A percentile compares a stretch with the other conserved stretches of the same genome.
Conservation (phyloP, 2,888 invertebrate genomes). For the Perithous albicinctus region DNA sequence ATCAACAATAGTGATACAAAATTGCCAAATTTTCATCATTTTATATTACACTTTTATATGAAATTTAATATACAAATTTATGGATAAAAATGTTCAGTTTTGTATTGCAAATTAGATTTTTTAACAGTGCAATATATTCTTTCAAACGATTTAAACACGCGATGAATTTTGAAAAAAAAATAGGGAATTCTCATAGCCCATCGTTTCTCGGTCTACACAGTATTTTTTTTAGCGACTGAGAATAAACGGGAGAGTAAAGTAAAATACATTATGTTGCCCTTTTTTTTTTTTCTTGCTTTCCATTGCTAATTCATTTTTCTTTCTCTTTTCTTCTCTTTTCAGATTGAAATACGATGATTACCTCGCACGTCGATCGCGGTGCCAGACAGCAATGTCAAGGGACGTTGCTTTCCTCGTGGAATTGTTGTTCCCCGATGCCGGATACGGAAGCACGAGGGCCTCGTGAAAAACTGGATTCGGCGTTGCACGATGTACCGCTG, state of each 20-base stretch:
- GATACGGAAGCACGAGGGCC: slow-evolving; percentile 90
- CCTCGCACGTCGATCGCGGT: slow-evolving; percentile 93
- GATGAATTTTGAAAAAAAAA: slow-evolving; percentile 19
- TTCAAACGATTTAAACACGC: slow-evolving; percentile 26
- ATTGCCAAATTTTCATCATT: too few relatives aligned
- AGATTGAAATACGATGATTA: slow-evolving; percentile 85
- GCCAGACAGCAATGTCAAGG: slow-evolving; percentile 94
- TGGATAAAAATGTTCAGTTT: too few relatives aligned
- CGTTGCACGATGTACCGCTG: slow-evolving; percentile 92
- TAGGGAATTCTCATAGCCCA: slow-evolving; percentile 12
- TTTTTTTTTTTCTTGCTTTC: not conserved
- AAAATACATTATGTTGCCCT: not conserved
- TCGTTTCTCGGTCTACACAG: not conserved
- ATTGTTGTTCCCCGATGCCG: slow-evolving; percentile 84
- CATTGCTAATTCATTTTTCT: not conserved
- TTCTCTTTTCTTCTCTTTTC: not conserved
- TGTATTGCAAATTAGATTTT: too few relatives aligned
- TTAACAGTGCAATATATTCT: too few relatives aligned
- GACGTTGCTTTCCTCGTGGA: slow-evolving; percentile 85
- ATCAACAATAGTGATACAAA: too few relatives aligned
- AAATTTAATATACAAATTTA: too few relatives aligned
- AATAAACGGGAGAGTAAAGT: not conserved
- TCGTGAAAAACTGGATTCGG: slow-evolving; percentile 93
- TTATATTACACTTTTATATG: too few relatives aligned
- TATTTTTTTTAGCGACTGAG: slow-evolving; percentile 28